Conservation (phyloP, 2,888 invertebrate genomes). For the Andrena bicolor region DNA sequence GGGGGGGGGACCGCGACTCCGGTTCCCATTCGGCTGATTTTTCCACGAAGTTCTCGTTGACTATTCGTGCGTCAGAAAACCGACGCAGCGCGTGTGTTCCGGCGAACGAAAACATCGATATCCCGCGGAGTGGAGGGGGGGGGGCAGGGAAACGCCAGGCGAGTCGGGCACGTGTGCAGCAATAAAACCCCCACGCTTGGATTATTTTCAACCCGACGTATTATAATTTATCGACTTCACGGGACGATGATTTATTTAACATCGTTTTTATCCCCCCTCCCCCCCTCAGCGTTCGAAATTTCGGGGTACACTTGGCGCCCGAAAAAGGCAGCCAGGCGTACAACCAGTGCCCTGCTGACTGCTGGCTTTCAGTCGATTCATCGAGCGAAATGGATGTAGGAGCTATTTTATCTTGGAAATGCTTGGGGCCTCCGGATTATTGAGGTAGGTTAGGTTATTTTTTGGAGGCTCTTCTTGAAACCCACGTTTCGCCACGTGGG, state of each 20-base stretch:
- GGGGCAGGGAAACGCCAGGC: background rate
- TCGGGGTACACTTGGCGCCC: background rate
- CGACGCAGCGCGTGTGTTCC: background rate
- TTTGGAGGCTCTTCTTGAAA: too few relatives aligned
- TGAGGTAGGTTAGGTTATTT: too few relatives aligned
- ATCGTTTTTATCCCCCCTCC: background rate
- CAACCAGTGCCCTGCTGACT: too few relatives aligned
- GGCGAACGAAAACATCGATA: conserved; percentile 18
- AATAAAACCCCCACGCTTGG: conserved; percentile 28
- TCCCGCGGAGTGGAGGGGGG: background rate
- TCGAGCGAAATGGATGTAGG: background rate
- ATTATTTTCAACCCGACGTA: conserved; percentile 38
- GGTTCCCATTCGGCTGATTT: conserved; percentile 11
- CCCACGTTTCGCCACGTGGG: too few relatives aligned
- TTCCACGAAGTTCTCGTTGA: conserved; percentile 12
- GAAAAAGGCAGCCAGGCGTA: background rate
- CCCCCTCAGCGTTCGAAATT: background rate
- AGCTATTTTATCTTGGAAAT: too few relatives aligned
- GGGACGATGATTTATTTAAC: conserved; percentile 29
- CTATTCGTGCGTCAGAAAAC: conserved; percentile 15
- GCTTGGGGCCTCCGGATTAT: too few relatives aligned
- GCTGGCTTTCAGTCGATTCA: background rate
- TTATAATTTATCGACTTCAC: conserved; percentile 53
- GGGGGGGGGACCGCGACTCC: background rate
- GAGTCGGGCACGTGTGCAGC: background rate